Evolutionary conservation across 2,113 vertebrate species (phyloP).

Genomic region (Semnornis frantzii): DNA sequence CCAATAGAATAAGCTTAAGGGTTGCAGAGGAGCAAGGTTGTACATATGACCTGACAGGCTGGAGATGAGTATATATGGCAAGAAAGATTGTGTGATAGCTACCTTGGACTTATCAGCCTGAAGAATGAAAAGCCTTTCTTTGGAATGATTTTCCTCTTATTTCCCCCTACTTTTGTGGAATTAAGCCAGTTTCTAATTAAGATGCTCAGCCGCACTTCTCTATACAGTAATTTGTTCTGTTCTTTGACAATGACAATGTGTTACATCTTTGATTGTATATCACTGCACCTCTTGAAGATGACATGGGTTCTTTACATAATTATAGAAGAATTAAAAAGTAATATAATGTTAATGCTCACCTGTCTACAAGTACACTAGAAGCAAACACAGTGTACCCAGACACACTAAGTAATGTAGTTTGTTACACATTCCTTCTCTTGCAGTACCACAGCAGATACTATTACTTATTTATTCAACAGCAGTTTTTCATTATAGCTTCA

Average conservation of each 20-base stretch:
- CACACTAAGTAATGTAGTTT: neutral
- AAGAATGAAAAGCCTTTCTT: neutral
- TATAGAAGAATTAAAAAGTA: neutral
- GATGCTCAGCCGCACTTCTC: neutral
- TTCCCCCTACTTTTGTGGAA: neutral
- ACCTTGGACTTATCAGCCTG: neutral
- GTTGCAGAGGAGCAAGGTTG: neutral
- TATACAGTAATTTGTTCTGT: neutral
- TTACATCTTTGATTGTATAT: neutral
- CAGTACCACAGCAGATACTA: neutral
- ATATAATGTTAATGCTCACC: neutral
- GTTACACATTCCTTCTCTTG: neutral
- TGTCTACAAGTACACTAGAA: neutral
- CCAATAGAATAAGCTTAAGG: neutral
- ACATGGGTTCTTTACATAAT: neutral
- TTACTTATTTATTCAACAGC: neutral
- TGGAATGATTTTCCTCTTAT: neutral
- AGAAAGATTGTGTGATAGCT: neutral
- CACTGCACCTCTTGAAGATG: neutral
- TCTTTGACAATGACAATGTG: neutral
- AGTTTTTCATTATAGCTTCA: neutral
- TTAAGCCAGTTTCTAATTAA: neutral
- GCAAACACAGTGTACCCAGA: neutral
- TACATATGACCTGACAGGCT: neutral
- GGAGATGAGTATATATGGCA: neutral